Percentiles rank a stretch among this genome's conserved stretches.
phyloP scores from a whole-genome alignment of 2,797 vertebrate species.

The Thamnophis elegans region DNA sequence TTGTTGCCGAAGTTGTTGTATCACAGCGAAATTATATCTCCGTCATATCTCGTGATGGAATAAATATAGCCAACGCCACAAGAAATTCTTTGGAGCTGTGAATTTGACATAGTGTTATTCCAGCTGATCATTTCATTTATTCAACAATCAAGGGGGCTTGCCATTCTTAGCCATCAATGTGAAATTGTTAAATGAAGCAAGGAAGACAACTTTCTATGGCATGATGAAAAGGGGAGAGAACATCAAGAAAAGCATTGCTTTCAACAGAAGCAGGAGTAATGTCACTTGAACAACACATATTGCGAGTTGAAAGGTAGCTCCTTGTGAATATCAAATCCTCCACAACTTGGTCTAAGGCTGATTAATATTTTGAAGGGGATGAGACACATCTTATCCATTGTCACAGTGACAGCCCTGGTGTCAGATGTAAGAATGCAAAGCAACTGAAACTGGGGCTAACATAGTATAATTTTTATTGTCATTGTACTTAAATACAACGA shows the following conservation, averaged over 20 bases:
- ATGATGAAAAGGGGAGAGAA: background rate
- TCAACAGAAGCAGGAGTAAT: background rate
- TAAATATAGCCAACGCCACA: background rate
- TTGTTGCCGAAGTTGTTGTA: background rate
- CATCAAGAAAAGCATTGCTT: background rate
- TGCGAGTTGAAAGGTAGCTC: background rate
- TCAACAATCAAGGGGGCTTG: background rate
- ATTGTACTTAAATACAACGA: no score
- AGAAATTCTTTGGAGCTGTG: background rate
- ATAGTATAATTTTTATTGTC: no score
- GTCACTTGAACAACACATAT: background rate
- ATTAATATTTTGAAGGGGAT: background rate
- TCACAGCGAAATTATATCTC: background rate
- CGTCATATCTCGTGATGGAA: background rate
- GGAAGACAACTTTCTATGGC: background rate
- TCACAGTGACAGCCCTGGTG: background rate
- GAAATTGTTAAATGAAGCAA: background rate
- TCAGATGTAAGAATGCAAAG: background rate
- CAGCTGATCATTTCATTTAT: background rate
- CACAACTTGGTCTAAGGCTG: background rate
- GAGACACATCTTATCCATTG: background rate
- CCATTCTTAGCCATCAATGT: background rate
- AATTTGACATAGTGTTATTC: background rate
- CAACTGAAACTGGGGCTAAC: background rate
- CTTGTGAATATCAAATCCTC: background rate